A percentile compares a stretch with the other conserved stretches of the same genome.
Evolutionary conservation across 1,140 invertebrate species (phyloP).

Genomic region (Apis florea): DNA sequence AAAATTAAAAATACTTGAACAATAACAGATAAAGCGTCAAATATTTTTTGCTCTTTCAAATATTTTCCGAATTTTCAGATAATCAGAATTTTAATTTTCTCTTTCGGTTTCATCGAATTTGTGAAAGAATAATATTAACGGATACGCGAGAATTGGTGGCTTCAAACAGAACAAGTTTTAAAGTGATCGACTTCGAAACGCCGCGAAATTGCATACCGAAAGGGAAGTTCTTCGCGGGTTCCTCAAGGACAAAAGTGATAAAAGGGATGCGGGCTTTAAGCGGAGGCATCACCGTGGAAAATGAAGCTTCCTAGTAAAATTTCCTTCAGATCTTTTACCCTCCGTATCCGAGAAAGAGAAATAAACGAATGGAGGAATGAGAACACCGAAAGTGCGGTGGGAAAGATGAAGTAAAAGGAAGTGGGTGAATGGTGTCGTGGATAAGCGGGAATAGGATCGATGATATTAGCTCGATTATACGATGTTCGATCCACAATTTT

Average conservation of each 20-base stretch:
- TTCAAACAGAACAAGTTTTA: background rate
- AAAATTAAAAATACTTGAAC: too few relatives aligned
- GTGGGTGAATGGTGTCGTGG: conserved; percentile 16
- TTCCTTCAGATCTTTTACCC: conserved; percentile 64
- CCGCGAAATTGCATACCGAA: background rate
- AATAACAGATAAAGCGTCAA: too few relatives aligned
- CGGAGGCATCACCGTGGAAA: conserved; percentile 72
- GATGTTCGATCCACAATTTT: conserved; percentile 70
- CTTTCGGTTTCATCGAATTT: background rate
- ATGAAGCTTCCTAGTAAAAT: conserved; percentile 73
- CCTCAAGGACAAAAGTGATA: conserved; percentile 31
- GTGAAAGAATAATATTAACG: background rate
- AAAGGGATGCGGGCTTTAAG: conserved; percentile 66
- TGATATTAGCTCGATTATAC: conserved; percentile 73
- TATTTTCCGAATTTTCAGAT: too few relatives aligned
- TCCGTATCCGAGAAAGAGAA: conserved; percentile 40
- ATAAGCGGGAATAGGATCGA: conserved; percentile 55
- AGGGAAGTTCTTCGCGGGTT: conserved; percentile 25
- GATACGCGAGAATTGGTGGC: background rate
- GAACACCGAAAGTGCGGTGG: background rate
- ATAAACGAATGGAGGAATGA: background rate
- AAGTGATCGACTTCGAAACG: background rate
- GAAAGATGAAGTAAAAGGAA: background rate
- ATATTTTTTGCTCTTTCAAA: too few relatives aligned
- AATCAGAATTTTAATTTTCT: background rate